These are phyloP conservation scores for Coregonus suidteri DNA, from an alignment of 2,797 vertebrate genomes.

Conservation along the genomic window DNA sequence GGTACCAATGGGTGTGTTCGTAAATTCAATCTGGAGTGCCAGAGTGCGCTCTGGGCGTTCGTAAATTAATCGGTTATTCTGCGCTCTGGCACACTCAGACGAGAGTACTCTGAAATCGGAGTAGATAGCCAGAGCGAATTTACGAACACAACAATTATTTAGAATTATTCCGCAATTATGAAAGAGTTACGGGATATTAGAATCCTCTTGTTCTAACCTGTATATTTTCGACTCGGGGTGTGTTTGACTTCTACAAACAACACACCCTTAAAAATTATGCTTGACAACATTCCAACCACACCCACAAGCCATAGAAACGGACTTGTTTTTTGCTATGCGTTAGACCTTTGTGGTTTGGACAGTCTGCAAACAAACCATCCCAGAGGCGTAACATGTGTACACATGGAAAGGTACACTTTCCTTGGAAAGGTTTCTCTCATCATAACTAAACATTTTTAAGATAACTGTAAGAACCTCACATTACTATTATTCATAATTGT, in stretches of 20 bases:
- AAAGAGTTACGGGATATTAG: no score
- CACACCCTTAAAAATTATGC: not conserved
- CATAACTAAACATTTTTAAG: not conserved
- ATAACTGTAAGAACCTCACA: not conserved
- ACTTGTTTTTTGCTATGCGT: not conserved
- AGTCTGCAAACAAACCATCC: not conserved
- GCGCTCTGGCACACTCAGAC: no score
- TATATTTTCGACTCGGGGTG: not conserved
- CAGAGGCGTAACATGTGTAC: not conserved
- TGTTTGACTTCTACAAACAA: not conserved
- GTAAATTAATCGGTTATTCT: no score
- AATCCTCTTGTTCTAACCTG: not conserved
- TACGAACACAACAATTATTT: no score
- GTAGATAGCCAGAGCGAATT: no score
- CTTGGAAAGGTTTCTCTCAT: not conserved
- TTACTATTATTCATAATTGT: not conserved
- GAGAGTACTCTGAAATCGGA: no score
- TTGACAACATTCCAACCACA: constrained; percentile 19
- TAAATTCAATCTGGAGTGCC: no score
- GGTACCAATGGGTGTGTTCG: no score
- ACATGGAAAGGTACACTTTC: not conserved
- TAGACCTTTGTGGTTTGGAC: not conserved
- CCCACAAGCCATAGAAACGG: not conserved
- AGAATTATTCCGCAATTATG: no score
- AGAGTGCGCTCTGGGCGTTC: no score